Conservation (phyloP, 2,113 vertebrate genomes). For the Bufo gargarizans region DNA sequence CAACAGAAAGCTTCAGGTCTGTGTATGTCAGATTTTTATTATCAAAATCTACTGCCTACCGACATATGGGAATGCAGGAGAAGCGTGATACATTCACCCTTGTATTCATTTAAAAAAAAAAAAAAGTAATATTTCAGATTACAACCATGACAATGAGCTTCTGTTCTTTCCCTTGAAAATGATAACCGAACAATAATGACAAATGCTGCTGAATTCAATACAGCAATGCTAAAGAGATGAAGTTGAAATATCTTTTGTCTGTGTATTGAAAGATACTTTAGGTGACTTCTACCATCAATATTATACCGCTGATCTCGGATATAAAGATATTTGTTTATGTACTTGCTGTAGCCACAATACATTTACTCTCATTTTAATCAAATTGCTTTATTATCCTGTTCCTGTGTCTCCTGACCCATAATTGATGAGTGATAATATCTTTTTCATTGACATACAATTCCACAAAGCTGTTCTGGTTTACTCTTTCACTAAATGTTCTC, state of each 20-base stretch:
- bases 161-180: not conserved
- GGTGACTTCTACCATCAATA: too few relatives aligned
- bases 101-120: not conserved
- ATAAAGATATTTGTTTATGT: not conserved
- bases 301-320: not conserved
- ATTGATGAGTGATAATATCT: not conserved
- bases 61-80: slow-evolving; percentile 19
- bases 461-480: not conserved
- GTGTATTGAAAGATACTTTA: not conserved
- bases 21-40: slow-evolving; percentile 28
- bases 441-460: not conserved
- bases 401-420: not conserved
- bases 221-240: not conserved
- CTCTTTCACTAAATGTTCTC: not conserved
- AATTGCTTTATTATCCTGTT: not conserved
- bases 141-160: not conserved
- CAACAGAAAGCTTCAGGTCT: slow-evolving; percentile 35
- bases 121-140: not conserved
- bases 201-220: not conserved
- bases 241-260: not conserved
- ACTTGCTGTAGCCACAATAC: not conserved
- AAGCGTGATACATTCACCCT: slow-evolving; percentile 5
- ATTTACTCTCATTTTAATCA: not conserved
- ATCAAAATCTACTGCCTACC: slow-evolving; percentile 6
- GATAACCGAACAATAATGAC: not conserved